Conservation (phyloP, 2,113 vertebrate genomes). For the Bufo bufo region DNA sequence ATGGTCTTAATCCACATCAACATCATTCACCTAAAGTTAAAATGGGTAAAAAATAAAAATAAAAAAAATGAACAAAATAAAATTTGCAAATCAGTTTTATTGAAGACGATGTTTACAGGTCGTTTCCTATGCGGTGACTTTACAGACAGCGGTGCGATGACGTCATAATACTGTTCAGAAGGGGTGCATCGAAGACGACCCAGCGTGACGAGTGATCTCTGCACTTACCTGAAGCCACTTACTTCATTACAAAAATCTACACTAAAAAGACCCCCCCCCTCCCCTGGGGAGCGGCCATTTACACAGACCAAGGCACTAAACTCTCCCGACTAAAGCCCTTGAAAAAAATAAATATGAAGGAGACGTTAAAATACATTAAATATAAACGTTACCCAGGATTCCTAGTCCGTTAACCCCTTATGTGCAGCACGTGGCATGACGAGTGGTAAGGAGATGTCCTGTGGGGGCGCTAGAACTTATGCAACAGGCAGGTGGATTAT, state of each 20-base stretch:
- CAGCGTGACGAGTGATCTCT: background rate
- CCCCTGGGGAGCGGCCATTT: background rate
- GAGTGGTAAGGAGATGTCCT: background rate
- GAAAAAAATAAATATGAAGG: constrained; percentile 35
- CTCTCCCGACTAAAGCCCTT: constrained; percentile 21
- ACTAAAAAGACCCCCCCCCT: background rate
- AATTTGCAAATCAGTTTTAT: constrained; percentile 15
- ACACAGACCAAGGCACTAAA: constrained; percentile 25
- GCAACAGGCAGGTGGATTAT: background rate
- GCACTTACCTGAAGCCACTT: background rate
- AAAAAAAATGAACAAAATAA: background rate
- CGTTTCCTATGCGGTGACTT: background rate
- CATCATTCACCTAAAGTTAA: background rate
- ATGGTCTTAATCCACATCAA: no score
- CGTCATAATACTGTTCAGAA: constrained; percentile 34
- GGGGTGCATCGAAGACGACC: background rate
- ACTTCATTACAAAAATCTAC: constrained; percentile 16
- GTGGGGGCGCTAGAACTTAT: background rate
- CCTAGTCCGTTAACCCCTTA: constrained; percentile 3
- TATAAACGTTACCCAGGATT: background rate
- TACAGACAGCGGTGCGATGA: constrained; percentile 22
- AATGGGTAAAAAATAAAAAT: background rate
- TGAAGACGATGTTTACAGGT: constrained; percentile 20
- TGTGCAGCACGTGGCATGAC: background rate
- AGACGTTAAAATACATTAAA: constrained; percentile 9